phyloP scores from a whole-genome alignment of 1,140 invertebrate genomes.

The Trachymyrmex cornetzi region DNA sequence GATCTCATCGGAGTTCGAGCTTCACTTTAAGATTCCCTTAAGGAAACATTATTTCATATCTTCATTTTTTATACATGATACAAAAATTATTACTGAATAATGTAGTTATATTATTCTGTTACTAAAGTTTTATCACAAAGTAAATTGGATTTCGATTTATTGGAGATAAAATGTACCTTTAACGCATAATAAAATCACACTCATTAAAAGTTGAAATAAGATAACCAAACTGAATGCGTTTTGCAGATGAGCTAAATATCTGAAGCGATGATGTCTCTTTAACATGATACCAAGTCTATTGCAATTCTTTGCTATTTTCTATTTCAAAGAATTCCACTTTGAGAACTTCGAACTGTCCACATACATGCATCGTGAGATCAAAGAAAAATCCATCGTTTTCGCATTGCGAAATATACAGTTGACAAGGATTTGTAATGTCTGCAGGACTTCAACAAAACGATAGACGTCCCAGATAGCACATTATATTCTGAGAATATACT shows the following conservation, averaged over 20 bases:
- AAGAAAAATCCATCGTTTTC: slow-evolving; percentile 70
- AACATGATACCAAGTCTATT: slow-evolving; percentile 35
- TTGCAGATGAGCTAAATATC: slow-evolving; percentile 23
- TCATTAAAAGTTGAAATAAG: slow-evolving; percentile 49
- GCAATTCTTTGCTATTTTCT: not conserved
- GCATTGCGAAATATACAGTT: slow-evolving; percentile 43
- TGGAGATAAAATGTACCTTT: slow-evolving; percentile 67
- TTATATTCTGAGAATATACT: too few species aligned
- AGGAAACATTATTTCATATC: not conserved
- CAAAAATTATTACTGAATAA: not conserved
- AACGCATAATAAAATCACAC: slow-evolving; percentile 58
- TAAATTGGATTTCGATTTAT: not conserved
- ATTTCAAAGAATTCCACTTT: slow-evolving; percentile 25
- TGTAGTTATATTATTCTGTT: not conserved
- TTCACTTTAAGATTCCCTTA: not conserved
- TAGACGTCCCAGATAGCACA: too few species aligned
- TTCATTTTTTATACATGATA: not conserved
- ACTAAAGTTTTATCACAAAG: not conserved
- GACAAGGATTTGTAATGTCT: slow-evolving; percentile 39
- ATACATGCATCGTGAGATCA: slow-evolving; percentile 45
- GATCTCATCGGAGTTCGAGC: too few species aligned
- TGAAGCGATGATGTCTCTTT: slow-evolving; percentile 30
- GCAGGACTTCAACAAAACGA: not conserved
- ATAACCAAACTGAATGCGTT: slow-evolving; percentile 47
- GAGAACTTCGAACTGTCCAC: slow-evolving; percentile 51